These are phyloP conservation scores for Hermatobates lingyangjiaoensis DNA, from an alignment of 1,140 invertebrate species.

Conservation along the genomic window DNA sequence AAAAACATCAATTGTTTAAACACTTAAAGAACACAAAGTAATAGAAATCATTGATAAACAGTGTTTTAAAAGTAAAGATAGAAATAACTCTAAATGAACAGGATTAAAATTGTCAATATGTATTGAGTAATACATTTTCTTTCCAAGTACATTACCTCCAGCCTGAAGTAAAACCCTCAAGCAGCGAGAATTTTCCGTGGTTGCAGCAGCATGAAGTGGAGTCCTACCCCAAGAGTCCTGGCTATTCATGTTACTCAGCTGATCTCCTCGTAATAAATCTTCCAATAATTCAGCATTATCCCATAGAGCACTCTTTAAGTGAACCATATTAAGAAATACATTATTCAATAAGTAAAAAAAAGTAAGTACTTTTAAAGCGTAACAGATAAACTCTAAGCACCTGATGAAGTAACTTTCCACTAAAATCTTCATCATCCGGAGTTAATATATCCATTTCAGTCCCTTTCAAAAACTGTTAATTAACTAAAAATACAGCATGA, in stretches of 20 bases:
- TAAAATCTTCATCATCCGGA: conserved; percentile 49
- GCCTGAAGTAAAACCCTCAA: conserved; percentile 47
- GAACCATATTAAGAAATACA: conserved; percentile 1
- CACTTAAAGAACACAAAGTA: background rate
- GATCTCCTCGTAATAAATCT: conserved; percentile 57
- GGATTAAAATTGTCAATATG: background rate
- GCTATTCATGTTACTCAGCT: conserved; percentile 47
- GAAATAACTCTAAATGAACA: conserved; percentile 4
- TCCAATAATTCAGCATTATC: conserved; percentile 72
- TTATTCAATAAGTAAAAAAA: background rate
- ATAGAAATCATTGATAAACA: background rate
- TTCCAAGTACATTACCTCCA: conserved; percentile 31
- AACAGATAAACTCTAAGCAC: too few relatives aligned
- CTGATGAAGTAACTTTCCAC: conserved; percentile 55
- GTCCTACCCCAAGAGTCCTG: conserved; percentile 60
- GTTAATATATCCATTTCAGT: conserved; percentile 15
- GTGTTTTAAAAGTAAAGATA: background rate
- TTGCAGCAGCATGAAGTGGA: conserved; percentile 66
- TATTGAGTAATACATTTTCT: background rate
- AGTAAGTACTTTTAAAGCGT: background rate
- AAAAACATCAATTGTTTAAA: too few relatives aligned
- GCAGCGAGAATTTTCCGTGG: conserved; percentile 68
- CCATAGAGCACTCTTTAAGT: conserved; percentile 60
- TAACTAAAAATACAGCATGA: too few relatives aligned
- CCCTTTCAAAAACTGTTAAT: too few relatives aligned